Evolutionary conservation across 2,113 vertebrate genomes (phyloP).

Genomic region (Damaliscus lunatus): DNA sequence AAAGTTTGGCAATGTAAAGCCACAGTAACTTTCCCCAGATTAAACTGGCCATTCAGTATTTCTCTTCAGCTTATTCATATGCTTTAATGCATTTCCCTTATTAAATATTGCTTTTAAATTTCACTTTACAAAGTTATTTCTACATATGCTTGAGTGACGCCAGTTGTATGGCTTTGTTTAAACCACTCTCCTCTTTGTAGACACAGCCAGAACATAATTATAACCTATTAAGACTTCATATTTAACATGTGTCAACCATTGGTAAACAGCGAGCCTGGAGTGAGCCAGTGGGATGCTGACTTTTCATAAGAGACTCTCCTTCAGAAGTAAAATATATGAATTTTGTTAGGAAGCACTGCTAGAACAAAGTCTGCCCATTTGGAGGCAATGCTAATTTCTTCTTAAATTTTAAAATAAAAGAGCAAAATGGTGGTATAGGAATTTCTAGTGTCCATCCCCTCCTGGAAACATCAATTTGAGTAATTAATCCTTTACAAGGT

Average conservation of each 20-base stretch:
- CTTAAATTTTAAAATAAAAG: not conserved
- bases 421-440: not conserved
- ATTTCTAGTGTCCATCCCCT: not conserved
- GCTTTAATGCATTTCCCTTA: not conserved
- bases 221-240: slow-evolving; percentile 27
- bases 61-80: not conserved
- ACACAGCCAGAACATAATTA: slow-evolving; percentile 34
- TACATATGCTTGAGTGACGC: not conserved
- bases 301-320: slow-evolving; percentile 11
- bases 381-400: not conserved
- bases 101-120: not conserved
- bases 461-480: not conserved
- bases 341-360: not conserved
- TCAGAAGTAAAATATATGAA: slow-evolving; percentile 12
- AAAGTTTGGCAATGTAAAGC: not conserved
- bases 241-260: slow-evolving; percentile 34
- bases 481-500: not conserved
- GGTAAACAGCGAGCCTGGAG: not conserved
- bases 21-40: not conserved
- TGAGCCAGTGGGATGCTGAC: not conserved
- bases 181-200: not conserved
- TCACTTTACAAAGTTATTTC: not conserved
- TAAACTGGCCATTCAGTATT: not conserved
- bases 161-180: not conserved
- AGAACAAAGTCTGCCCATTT: not conserved